Base-by-base conservation (phyloP, 1,140 invertebrate genomes). In the Heliconius hermathena region DNA sequence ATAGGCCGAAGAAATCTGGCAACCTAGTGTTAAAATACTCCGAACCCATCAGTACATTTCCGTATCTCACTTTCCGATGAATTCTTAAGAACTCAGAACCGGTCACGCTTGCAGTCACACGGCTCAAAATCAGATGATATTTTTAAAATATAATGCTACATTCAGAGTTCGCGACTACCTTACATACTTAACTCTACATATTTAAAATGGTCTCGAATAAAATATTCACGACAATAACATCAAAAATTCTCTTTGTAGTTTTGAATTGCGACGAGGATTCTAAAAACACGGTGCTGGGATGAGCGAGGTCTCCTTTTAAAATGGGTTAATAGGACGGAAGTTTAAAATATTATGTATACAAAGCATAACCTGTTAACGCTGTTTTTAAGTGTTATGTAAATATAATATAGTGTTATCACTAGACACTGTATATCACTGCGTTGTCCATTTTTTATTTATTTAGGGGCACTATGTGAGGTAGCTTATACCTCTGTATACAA, bases 161-260 rank as follows among this genome's bases (percentile, higher is more conserved):
- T 66, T 29, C 60, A 66, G 13, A 13, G 9, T 66, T 29, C 60
- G 3, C 60, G 16, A 66, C 26, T 66, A 26, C 60, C 60, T 26
- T 29, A 66, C 26, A 66, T 66, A 66, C 26, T 66, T 66, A 52
- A 18, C 49, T 20, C 49, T 52, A 66, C 60, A 66, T 66, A 80
- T 78, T 77, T 76, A 71, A 82, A 46, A 33, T 73, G 49, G 16
- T 18, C 57, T 29, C 77, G 3, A 74, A 79, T 83, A 57, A 81
- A 83, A 81, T 79, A 83, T 83, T 83, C 79, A 83, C 78, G 49
- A 81, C 73, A 78, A 81, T 78, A 76, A 66, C 74, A 83, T 83
- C 82, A 71, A 36, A 49, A 29, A 80, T 54, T 83, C 82, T 57
- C 77, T 83, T 73, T 80, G 77, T 78, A 72, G 73, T 71, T 74